Evolutionary conservation across 1,140 invertebrate species (phyloP), one percentile per base, ranked within the genome.

Genomic region (Lysiphlebus fabarum): DNA sequence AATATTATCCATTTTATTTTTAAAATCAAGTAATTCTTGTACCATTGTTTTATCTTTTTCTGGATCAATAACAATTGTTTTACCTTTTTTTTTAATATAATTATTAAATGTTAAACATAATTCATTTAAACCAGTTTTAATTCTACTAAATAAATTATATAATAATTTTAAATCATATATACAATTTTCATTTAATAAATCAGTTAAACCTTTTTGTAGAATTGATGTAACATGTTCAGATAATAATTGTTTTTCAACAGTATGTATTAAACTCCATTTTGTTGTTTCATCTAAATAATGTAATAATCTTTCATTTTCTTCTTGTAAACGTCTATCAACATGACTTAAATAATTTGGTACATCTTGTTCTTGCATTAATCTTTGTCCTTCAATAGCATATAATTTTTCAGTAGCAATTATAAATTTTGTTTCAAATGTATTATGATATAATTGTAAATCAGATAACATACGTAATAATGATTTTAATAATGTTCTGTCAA

Each of bases 11-110:
- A 98, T 89, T 80, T 94, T 93, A 73, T 98, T 95, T 77, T 99
- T 99, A 75, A 99, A 98, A 71, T 98, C 95, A 54, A 99, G 80
- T 41, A 99, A 81, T 72, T 98, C 94, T 68, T 96, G 92, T 11
- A 99, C 96, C 93, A 99, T 96, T 12, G 91, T 96, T 80, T 95
- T 97, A 73, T 99, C 97, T 72, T 98, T 96, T 73, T 99, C 95
- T 4, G 93, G 91, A 81, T 98, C 95, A 72, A 98, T 94, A 40
- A 99, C 96, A 83, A 98, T 95, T 14, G 92, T 92, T 68, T 91
- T 87, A 44, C 94, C 96, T 78, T 91, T 90, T 85, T 94, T 95
- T 89, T 99, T 99, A 60, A 99, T 98, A 73, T 95, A 98, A 62
- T 85, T 85, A 80, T 95, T 95, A 71, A 98, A 98, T 71, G 91